phyloP scores from a whole-genome alignment of 1,140 invertebrate species.

The Uloborus diversus region DNA sequence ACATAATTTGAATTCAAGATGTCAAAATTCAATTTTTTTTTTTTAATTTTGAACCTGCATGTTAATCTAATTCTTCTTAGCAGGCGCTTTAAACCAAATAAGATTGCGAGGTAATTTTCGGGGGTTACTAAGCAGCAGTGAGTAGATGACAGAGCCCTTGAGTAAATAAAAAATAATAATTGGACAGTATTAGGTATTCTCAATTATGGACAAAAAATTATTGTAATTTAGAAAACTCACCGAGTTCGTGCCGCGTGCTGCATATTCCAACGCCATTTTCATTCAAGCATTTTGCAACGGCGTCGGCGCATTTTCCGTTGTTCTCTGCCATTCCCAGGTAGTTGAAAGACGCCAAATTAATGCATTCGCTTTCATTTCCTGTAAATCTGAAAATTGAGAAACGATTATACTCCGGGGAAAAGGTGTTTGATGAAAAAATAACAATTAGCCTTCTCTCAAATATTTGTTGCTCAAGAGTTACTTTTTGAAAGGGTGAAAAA shows the following conservation, averaged over 20 bases:
- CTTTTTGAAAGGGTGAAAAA: no score
- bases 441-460: no score
- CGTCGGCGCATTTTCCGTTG: constrained; percentile 76
- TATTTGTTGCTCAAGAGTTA: no score
- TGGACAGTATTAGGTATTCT: constrained; percentile 73
- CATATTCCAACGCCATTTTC: constrained; percentile 76
- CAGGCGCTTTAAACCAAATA: no score
- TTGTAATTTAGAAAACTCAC: constrained; percentile 64
- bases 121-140: constrained; percentile 83
- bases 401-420: no score
- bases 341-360: constrained; percentile 93
- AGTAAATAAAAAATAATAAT: constrained; percentile 98
- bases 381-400: no score
- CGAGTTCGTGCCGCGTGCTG: constrained; percentile 72
- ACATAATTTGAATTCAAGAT: no score
- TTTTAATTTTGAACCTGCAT: no score
- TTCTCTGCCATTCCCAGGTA: constrained; percentile 88
- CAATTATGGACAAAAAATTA: no score
- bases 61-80: no score
- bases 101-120: constrained; percentile 89
- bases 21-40: no score
- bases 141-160: constrained; percentile 94
- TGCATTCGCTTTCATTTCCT: constrained; percentile 78
- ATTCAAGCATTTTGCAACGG: constrained; percentile 72
- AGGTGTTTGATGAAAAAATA: no score